Base-by-base conservation (phyloP, 2,797 vertebrate genomes). In the Mareca penelope region DNA sequence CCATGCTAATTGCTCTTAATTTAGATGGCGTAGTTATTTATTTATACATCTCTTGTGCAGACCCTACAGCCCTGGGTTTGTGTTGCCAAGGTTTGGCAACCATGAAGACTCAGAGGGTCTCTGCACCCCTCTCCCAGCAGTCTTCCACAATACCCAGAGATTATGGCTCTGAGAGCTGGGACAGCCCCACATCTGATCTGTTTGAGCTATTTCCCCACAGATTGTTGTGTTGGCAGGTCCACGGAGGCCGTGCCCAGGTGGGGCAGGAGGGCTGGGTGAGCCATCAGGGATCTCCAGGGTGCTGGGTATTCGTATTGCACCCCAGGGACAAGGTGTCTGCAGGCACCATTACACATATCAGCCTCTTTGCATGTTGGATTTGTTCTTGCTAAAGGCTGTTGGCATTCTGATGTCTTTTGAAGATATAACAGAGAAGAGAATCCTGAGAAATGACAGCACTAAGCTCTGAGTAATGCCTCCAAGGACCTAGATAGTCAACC, bases 381-480 rank as follows among this genome's bases (percentile, higher is more conserved):
- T 85, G 53, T 53, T 93, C 88, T 61, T 61, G 85, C 89, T 86
- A 8, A 15, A 48, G 79, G 87, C 85, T 91, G 72, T 52, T 85
- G 77, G 70, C 85, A 31, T 86, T 94, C 60, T 75, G 82, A 63
- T 79, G 64, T 42, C 59, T 95, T 90, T 42, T 48, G 93, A 91
- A 92, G 85, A 67, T 56, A 5, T 29, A 76, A 65, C 39, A 67
- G 89, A 55, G 80, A 78, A 93, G 13, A 29, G 60, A 80, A 60
- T 91, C 85, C 57, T 35, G 69, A 85, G 82, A 67, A 95, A 11
- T 84, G 93, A 93, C 93, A 94, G 93, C 72, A 42, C 33, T 14
- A 63, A 94, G 37, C 55, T 94, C 76, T 91, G 89, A 91, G 92
- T 81, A 91, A 89, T 88, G 80, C 94, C 94, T 94, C 91, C 69